Percentiles rank a stretch among this genome's conserved stretches.
phyloP scores from a whole-genome alignment of 2,888 invertebrate genomes.

The Hypomecis atomaria region DNA sequence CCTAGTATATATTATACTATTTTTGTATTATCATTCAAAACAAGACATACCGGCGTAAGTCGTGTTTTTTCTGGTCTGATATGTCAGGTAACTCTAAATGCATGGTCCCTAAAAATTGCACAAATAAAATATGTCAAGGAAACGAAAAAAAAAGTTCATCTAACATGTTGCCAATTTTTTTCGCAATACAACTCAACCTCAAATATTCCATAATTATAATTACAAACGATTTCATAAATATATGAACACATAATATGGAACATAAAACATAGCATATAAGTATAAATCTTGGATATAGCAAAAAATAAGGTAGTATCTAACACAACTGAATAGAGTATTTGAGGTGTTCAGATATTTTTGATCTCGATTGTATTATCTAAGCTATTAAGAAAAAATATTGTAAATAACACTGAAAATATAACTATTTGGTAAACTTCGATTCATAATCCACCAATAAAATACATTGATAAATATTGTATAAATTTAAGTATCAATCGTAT shows the following conservation, averaged over 20 bases:
- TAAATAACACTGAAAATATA: constrained; percentile 22
- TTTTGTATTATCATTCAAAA: background rate
- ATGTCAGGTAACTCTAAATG: constrained; percentile 7
- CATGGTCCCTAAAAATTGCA: constrained; percentile 4
- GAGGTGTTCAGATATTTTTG: constrained; percentile 29
- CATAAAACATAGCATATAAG: background rate
- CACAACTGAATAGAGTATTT: constrained; percentile 4
- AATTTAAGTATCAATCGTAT: constrained; percentile 18
- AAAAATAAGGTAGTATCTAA: background rate
- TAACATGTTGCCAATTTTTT: background rate
- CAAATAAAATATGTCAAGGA: background rate
- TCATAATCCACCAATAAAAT: constrained; percentile 19
- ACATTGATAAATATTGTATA: constrained; percentile 16
- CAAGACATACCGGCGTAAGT: background rate
- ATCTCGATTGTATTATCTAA: constrained; percentile 27
- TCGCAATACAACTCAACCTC: background rate
- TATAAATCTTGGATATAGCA: background rate
- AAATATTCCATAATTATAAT: background rate
- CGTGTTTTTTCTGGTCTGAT: background rate
- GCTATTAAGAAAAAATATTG: constrained; percentile 16
- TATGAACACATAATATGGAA: constrained; percentile 21
- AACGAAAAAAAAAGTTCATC: background rate
- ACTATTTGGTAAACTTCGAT: constrained; percentile 21
- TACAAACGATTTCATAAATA: constrained; percentile 27
- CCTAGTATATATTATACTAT: background rate